These are phyloP conservation scores for Tylochromis polylepis DNA, from an alignment of 2,113 vertebrate genomes.

Conservation along the genomic window DNA sequence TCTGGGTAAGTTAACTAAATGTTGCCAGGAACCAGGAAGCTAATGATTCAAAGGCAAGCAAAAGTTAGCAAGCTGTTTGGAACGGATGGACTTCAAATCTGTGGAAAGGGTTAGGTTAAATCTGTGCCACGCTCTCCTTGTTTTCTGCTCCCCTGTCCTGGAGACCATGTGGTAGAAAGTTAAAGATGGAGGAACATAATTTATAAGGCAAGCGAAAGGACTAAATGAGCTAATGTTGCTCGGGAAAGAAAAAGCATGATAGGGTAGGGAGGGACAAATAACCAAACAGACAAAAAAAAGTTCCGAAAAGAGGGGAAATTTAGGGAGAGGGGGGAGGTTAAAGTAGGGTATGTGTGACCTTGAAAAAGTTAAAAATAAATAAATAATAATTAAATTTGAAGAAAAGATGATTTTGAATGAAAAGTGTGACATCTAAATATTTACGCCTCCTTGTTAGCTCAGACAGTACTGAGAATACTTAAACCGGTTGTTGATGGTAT, in stretches of 20 bases:
- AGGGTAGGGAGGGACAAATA: background rate
- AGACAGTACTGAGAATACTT: constrained; percentile 48
- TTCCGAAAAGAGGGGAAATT: background rate
- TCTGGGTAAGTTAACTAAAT: background rate
- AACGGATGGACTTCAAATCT: background rate
- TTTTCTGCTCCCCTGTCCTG: background rate
- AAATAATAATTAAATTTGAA: background rate
- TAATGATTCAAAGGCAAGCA: background rate
- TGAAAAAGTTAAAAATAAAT: too few relatives aligned
- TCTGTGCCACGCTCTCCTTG: background rate
- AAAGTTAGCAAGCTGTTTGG: constrained; percentile 4
- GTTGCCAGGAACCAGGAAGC: background rate
- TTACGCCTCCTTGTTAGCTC: constrained; percentile 42
- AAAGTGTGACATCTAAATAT: constrained; percentile 49
- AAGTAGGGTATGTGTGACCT: background rate
- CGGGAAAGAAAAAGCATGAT: background rate
- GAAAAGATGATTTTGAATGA: background rate
- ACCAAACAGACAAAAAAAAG: background rate
- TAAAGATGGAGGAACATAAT: background rate
- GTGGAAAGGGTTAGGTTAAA: background rate
- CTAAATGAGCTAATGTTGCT: background rate
- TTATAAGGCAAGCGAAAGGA: background rate
- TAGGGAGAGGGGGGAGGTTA: background rate
- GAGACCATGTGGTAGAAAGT: background rate
- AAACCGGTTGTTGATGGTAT: constrained; percentile 40